These are phyloP conservation scores for Hycleus cichorii DNA, from an alignment of 1,140 invertebrate genomes.

Conservation along the genomic window DNA sequence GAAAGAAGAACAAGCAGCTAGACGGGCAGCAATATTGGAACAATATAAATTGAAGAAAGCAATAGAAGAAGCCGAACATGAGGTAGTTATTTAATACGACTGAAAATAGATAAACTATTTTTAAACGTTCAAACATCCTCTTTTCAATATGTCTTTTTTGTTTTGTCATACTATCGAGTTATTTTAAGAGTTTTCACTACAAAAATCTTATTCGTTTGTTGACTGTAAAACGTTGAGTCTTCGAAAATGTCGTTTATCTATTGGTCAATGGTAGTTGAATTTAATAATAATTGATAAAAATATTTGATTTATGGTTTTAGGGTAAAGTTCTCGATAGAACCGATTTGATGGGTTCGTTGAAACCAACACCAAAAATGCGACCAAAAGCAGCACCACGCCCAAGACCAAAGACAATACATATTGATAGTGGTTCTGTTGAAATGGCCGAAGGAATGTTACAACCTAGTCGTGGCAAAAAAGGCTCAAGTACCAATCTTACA, in stretches of 20 bases:
- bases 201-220: background rate
- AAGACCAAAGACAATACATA: conserved; percentile 80
- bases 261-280: conserved; percentile 33
- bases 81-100: conserved; percentile 48
- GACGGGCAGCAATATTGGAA: conserved; percentile 82
- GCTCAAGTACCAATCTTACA: conserved; percentile 72
- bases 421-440: conserved; percentile 67
- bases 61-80: conserved; percentile 83
- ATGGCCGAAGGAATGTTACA: conserved; percentile 67
- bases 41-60: conserved; percentile 93
- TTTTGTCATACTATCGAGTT: background rate
- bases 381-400: conserved; percentile 54
- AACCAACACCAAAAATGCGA: conserved; percentile 51
- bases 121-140: background rate
- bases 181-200: background rate
- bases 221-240: background rate
- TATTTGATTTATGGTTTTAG: conserved; percentile 39
- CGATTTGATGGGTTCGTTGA: conserved; percentile 59
- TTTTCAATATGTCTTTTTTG: background rate
- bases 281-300: background rate
- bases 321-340: conserved; percentile 68
- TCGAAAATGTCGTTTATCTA: conserved; percentile 36
- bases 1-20: conserved; percentile 83
- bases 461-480: conserved; percentile 67
- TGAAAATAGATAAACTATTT: background rate